Evolutionary conservation across 2,113 vertebrate species (phyloP).

Genomic region (Oriolus oriolus): DNA sequence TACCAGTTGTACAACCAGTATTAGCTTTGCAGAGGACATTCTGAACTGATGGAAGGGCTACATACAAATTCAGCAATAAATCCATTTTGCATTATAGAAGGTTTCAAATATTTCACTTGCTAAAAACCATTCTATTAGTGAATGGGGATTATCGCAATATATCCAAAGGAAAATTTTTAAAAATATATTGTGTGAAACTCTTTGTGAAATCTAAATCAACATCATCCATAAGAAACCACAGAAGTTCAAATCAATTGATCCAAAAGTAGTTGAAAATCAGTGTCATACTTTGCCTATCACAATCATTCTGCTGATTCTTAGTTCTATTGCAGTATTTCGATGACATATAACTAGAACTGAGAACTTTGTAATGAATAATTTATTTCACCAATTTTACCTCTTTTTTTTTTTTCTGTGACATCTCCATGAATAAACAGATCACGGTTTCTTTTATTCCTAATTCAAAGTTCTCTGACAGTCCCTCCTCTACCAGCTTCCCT

Average conservation of each 20-base stretch:
- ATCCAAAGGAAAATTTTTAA: not conserved
- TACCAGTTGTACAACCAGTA: not conserved
- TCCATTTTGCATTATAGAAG: not conserved
- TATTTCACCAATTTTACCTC: constrained; percentile 31
- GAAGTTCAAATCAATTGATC: not conserved
- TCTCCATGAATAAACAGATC: constrained; percentile 38
- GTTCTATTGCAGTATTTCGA: not conserved
- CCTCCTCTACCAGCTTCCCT: not conserved
- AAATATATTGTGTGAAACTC: not conserved
- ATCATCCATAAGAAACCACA: not conserved
- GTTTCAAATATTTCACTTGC: not conserved
- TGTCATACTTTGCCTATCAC: not conserved
- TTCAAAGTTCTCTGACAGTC: constrained; percentile 25
- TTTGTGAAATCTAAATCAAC: not conserved
- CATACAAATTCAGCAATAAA: not conserved
- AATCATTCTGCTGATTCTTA: not conserved
- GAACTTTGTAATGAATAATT: constrained; percentile 37
- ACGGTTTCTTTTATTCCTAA: not conserved
- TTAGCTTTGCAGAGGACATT: not conserved
- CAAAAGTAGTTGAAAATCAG: not conserved
- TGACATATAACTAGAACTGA: not conserved
- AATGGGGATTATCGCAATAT: not conserved
- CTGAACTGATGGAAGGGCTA: not conserved
- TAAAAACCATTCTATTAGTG: not conserved
- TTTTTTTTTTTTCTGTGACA: not conserved